A percentile compares a stretch with the other conserved stretches of the same genome.
phyloP scores from a whole-genome alignment of 2,888 invertebrate species.

The Drosophila barbarae region DNA sequence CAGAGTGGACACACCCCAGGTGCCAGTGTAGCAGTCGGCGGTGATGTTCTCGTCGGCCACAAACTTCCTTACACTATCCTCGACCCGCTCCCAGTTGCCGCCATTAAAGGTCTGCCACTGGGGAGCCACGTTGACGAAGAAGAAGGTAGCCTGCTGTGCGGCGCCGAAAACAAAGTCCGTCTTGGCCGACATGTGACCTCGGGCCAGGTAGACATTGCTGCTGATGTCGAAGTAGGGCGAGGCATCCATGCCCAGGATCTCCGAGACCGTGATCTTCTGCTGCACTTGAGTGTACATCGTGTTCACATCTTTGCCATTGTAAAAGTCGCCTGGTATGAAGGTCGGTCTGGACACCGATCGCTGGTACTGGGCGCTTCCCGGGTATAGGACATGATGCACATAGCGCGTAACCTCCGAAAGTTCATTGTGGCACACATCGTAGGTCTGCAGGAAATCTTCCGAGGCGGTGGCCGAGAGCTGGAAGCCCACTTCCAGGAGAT shows the following conservation, averaged over 20 bases:
- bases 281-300: conserved; percentile 73
- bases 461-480: conserved; percentile 33
- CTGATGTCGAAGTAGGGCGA: conserved; percentile 66
- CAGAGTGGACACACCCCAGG: conserved; percentile 81
- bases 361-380: conserved; percentile 79
- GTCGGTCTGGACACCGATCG: conserved; percentile 76
- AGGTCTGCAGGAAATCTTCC: conserved; percentile 73
- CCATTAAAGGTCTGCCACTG: conserved; percentile 83
- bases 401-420: conserved; percentile 77
- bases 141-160: conserved; percentile 81
- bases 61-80: conserved; percentile 80
- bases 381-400: conserved; percentile 77
- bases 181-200: conserved; percentile 81
- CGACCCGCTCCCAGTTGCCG: conserved; percentile 82
- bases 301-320: conserved; percentile 74
- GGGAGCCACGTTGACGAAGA: conserved; percentile 81
- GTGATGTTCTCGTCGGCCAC: conserved; percentile 76
- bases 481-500: conserved; percentile 79
- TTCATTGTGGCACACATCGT: conserved; percentile 80
- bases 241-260: conserved; percentile 75
- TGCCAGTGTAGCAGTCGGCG: conserved; percentile 82
- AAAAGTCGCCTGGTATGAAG: conserved; percentile 76
- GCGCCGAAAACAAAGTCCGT: conserved; percentile 81
- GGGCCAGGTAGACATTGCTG: conserved; percentile 75
- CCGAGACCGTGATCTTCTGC: conserved; percentile 77